Evolutionary conservation across 1,140 invertebrate genomes (phyloP), one percentile per base, ranked within the genome.

Genomic region (Drosophila nasuta): DNA sequence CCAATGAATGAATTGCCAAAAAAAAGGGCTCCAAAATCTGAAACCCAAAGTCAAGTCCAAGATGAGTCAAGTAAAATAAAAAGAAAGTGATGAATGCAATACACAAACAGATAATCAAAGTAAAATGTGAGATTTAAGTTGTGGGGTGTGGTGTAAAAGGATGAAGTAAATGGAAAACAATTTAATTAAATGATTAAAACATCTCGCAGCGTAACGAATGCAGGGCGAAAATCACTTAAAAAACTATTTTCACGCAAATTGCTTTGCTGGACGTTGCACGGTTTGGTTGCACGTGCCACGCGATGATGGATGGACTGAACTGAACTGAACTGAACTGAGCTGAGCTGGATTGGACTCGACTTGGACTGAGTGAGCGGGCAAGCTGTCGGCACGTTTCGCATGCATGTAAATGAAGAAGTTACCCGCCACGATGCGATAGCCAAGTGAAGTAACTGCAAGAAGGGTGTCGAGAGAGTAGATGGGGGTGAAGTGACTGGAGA

Each of bases 401-500:
- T 86, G 82, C 82, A 86, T 86, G 82, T 86, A 86, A 86, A 86
- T 86, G 82, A 86, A 86, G 78, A 79, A 81, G 82, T 86, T 86
- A 17, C 75, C 56, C 57, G 43, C 10, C 28, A 56, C 20, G 60
- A 43, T n/a, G 56, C 38, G 56, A 60, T 58, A 43, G 38, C 45
- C 56, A 64, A 6, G 1, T 20, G 25, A 54, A 11, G 30, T 10
- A 43, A 41, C 20, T 15, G n/a, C 38, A 25, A 35, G 13, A 17
- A n/a, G 3, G 5, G 33, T 25, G 17, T 13, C 20, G 48, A 5
- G 15, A 56, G 48, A 1, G n/a, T 13, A 3, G 45, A 1, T n/a
- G 17, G 20, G 5, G n/a, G 5, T 7, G 20, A 25, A 25, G 20
- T 4, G 20, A 25, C 20, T 25, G 20, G 20, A 25, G 20, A 25